These are phyloP conservation scores for Paradoxurus hermaphroditus DNA, from an alignment of 2,113 vertebrate species.

Conservation along the genomic window DNA sequence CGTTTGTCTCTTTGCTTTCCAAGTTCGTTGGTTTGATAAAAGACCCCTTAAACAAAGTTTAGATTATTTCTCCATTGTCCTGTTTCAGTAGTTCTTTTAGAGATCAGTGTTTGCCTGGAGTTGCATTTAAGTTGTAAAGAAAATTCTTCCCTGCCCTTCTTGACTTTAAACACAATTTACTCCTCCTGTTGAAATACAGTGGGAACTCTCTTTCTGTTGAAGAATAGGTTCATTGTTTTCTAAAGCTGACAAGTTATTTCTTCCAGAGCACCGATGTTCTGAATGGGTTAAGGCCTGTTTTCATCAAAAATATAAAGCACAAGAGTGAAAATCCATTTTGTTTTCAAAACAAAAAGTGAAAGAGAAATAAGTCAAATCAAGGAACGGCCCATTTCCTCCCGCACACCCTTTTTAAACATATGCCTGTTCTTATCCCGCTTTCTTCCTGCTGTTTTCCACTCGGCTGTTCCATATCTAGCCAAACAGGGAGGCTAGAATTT, in stretches of 20 bases:
- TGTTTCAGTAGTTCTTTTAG: background rate
- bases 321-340: background rate
- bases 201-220: background rate
- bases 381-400: background rate
- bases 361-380: conserved; percentile 20
- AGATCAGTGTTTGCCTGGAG: background rate
- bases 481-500: background rate
- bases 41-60: background rate
- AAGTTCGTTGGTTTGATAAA: background rate
- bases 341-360: conserved; percentile 64
- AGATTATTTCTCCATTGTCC: background rate
- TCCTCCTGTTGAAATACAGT: background rate
- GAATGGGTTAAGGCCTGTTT: background rate
- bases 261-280: conserved; percentile 13
- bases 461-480: background rate
- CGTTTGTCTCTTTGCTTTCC: background rate
- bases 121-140: background rate
- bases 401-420: background rate
- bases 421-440: background rate
- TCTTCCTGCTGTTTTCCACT: background rate
- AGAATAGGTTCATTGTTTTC: conserved; percentile 16
- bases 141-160: background rate
- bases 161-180: background rate
- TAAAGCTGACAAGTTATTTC: background rate
- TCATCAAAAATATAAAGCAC: background rate